A percentile compares a stretch with the other conserved stretches of the same genome.
phyloP scores from a whole-genome alignment of 2,797 vertebrate genomes.

The Synaphobranchus kaupii region DNA sequence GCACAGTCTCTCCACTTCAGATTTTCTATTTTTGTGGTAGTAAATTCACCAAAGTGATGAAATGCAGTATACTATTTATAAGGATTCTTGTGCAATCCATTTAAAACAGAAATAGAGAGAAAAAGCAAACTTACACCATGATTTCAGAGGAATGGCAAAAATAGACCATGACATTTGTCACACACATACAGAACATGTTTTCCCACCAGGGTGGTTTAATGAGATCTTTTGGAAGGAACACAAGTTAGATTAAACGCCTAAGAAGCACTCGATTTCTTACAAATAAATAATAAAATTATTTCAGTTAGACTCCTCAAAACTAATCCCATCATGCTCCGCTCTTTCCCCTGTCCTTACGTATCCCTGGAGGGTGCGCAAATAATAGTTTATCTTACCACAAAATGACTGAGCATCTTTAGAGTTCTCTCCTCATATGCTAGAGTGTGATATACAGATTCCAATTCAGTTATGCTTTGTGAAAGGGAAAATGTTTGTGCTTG shows the following conservation, averaged over 20 bases:
- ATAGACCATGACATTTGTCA: not conserved
- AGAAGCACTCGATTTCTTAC: conserved; percentile 7
- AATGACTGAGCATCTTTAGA: conserved; percentile 35
- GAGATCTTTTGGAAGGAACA: conserved; percentile 8
- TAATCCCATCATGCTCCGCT: not conserved
- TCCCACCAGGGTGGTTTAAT: not conserved
- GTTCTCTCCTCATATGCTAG: conserved; percentile 53
- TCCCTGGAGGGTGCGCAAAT: conserved; percentile 71
- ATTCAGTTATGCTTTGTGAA: conserved; percentile 59
- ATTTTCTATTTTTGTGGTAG: conserved; percentile 10
- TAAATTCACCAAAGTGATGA: conserved; percentile 11
- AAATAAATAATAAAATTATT: conserved; percentile 16
- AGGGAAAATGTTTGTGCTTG: conserved; percentile 83
- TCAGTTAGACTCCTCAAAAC: conserved; percentile 2
- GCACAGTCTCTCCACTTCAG: not conserved
- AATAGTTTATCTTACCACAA: conserved; percentile 60
- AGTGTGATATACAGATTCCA: conserved; percentile 68
- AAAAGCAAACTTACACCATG: not conserved
- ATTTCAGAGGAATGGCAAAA: not conserved
- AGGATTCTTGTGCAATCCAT: not conserved
- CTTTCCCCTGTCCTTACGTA: not conserved
- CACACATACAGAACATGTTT: not conserved
- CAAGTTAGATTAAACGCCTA: not conserved
- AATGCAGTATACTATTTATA: conserved; percentile 6
- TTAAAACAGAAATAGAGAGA: not conserved